These are phyloP conservation scores for Salmo trutta DNA, from an alignment of 2,797 vertebrate genomes.

Conservation along the genomic window DNA sequence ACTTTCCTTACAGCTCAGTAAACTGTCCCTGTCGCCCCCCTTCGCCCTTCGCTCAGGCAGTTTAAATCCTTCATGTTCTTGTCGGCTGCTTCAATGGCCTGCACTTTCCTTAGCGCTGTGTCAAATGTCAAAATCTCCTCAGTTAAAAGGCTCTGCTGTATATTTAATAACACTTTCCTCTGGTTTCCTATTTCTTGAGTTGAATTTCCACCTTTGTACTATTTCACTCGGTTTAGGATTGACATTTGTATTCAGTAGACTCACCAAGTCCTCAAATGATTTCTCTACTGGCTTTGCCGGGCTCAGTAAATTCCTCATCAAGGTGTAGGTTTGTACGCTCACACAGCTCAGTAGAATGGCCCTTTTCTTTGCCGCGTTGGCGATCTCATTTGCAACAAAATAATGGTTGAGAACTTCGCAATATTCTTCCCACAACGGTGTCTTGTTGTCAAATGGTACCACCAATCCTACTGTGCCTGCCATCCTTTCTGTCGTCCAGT, in stretches of 20 bases:
- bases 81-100: slow-evolving; percentile 14
- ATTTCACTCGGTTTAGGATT: slow-evolving; percentile 9
- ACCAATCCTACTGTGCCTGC: no score
- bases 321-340: background rate
- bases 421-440: no score
- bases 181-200: background rate
- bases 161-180: slow-evolving; percentile 13
- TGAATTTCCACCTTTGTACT: slow-evolving; percentile 3
- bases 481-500: background rate
- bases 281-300: background rate
- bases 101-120: slow-evolving; percentile 12
- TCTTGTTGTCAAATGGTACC: no score
- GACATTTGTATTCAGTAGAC: slow-evolving; percentile 9
- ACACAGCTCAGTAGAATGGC: slow-evolving; percentile 17
- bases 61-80: slow-evolving; percentile 10
- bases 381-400: slow-evolving; percentile 25
- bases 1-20: background rate
- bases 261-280: background rate
- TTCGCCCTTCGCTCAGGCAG: background rate
- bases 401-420: slow-evolving; percentile 6
- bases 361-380: background rate
- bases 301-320: slow-evolving; percentile 4
- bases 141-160: slow-evolving; percentile 16
- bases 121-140: slow-evolving; percentile 14
- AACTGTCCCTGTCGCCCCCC: background rate